Base-by-base conservation (phyloP, 2,888 invertebrate species). In the Andrena dorsata region DNA sequence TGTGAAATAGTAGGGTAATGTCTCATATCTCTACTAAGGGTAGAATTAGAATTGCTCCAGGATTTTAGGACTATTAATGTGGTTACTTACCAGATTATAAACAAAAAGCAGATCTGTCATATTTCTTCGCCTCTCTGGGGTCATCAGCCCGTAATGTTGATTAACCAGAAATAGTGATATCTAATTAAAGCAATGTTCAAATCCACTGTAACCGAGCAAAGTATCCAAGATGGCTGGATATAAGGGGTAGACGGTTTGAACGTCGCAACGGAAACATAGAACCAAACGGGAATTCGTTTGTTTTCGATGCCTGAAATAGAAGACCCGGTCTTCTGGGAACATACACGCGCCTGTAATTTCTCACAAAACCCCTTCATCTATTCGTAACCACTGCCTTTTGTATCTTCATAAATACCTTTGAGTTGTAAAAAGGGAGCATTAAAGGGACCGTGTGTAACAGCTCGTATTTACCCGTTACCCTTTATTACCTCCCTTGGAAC, bases 241-340 rank as follows among this genome's bases (percentile, higher is more conserved):
- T 61, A 75, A 61, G 51, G 51, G 79, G 53, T 20, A 64, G 63
- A 23, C 53, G 78, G 30, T 72, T 41, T 47, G 58, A 23, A 72
- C 71, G 74, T 79, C 65, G 70, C 75, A 73, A 80, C 74, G 72
- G 84, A 84, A 81, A 83, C 81, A 75, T 63, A 58, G 76, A 76
- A 70, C 69, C 58, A 65, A 76, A 71, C 71, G 74, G 76, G 82
- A 86, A 88, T 89, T 87, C 85, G 91, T 90, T 92, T 92, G 91
- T 92, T 93, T 92, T 91, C 89, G 83, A 89, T 88, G 89, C 91
- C 88, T 84, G 88, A 91, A 93, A 93, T 92, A 92, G 91, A 92
- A 90, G 84, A 66, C 74, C 82, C 80, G 72, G 84, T 82, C 82
- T 82, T 78, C 88, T 73, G 66, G 82, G 85, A 85, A 86, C 88